A percentile compares a stretch with the other conserved stretches of the same genome.
These are phyloP conservation scores for Fopius arisanus DNA, from an alignment of 1,140 invertebrate species.

Conservation along the genomic window DNA sequence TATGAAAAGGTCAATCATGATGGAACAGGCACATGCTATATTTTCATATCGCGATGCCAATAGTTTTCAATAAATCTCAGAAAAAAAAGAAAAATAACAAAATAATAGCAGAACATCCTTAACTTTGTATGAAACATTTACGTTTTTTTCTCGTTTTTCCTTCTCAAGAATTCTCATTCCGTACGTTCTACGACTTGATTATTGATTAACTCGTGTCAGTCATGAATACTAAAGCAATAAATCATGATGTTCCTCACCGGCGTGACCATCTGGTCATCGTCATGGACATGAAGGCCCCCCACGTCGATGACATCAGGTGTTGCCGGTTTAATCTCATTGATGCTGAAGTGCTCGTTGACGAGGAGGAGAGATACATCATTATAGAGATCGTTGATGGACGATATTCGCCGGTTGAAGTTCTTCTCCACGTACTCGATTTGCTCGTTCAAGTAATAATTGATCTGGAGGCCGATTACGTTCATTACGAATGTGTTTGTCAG, in stretches of 20 bases:
- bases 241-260: conserved; percentile 36
- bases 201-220: background rate
- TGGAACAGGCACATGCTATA: too few species aligned
- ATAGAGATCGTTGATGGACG: conserved; percentile 51
- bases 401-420: conserved; percentile 57
- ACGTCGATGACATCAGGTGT: conserved; percentile 67
- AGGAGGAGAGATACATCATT: conserved; percentile 59
- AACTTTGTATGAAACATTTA: too few species aligned
- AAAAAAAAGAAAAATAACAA: too few species aligned
- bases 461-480: conserved; percentile 20
- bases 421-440: conserved; percentile 59
- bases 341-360: conserved; percentile 66
- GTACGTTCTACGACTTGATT: too few species aligned
- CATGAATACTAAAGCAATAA: background rate
- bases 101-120: too few species aligned
- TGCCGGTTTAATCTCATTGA: conserved; percentile 62
- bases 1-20: too few species aligned
- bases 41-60: too few species aligned
- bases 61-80: too few species aligned
- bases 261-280: conserved; percentile 37
- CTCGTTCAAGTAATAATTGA: conserved; percentile 33
- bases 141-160: too few species aligned
- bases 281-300: conserved; percentile 66
- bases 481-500: conserved; percentile 62
- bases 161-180: too few species aligned